Evolutionary conservation across 2,888 invertebrate genomes (phyloP).

Genomic region (Metacarcinus magister): DNA sequence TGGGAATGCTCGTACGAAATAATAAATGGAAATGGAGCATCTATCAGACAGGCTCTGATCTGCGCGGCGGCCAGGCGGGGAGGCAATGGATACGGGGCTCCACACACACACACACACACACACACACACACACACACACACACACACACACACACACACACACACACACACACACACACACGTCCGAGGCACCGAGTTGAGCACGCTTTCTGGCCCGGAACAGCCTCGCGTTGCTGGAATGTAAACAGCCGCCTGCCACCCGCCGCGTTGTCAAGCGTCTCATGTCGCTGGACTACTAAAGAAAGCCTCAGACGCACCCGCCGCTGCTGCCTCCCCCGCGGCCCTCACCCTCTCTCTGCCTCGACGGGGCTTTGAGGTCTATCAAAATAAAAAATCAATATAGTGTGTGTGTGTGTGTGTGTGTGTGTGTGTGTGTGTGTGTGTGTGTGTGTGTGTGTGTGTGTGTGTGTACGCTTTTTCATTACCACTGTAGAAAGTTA

Average conservation of each 20-base stretch:
- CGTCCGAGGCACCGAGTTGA: background rate
- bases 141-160: conserved; percentile 38
- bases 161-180: conserved; percentile 55
- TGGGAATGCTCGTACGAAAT: conserved; percentile 77
- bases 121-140: conserved; percentile 57
- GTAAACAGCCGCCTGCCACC: conserved; percentile 26
- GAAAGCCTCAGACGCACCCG: background rate
- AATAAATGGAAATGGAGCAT: conserved; percentile 78
- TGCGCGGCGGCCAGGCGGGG: conserved; percentile 46
- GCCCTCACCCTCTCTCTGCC: background rate
- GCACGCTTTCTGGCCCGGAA: background rate
- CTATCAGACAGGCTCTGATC: conserved; percentile 67
- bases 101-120: conserved; percentile 47
- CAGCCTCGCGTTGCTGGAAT: background rate
- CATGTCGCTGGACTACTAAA: background rate
- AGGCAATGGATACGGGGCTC: conserved; percentile 56
- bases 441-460: too few species aligned
- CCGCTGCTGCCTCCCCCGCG: background rate
- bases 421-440: background rate
- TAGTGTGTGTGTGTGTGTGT: background rate
- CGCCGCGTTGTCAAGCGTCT: background rate
- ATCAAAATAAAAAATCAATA: background rate
- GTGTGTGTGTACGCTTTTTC: conserved; percentile 16
- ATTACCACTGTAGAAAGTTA: conserved; percentile 49
- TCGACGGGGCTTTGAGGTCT: background rate